These are phyloP conservation scores for Trichomycterus rosablanca DNA, from an alignment of 2,113 vertebrate species.

Conservation along the genomic window DNA sequence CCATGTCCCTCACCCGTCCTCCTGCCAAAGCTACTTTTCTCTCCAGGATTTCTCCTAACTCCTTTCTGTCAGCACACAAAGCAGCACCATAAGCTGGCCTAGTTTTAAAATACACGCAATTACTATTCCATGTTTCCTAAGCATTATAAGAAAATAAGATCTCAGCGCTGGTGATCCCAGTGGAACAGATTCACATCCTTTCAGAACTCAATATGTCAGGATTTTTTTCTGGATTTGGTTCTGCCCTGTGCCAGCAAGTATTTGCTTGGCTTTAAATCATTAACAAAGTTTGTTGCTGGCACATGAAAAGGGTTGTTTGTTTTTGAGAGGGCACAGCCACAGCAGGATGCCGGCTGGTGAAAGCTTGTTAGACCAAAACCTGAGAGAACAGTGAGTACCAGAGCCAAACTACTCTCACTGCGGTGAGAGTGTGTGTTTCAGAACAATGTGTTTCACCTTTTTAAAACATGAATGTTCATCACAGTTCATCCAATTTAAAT, in stretches of 20 bases:
- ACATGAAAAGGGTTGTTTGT: not conserved
- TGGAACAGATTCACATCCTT: conserved; percentile 13
- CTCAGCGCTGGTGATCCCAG: not conserved
- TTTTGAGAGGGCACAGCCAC: conserved; percentile 25
- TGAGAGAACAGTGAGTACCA: conserved; percentile 14
- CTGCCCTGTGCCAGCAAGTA: conserved; percentile 19
- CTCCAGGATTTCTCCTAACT: conserved; percentile 5
- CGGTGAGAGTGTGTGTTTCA: not conserved
- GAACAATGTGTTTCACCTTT: conserved; percentile 27
- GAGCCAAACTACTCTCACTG: not conserved
- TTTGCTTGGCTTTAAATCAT: conserved; percentile 32
- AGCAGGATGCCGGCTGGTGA: conserved; percentile 27
- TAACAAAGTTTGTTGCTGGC: not conserved
- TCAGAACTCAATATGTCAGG: not conserved
- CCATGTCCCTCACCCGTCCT: not conserved
- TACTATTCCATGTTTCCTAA: not conserved
- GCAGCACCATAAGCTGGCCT: conserved; percentile 9
- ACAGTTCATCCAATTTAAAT: conserved; percentile 24
- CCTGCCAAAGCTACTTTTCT: conserved; percentile 1
- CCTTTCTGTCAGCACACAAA: conserved; percentile 7
- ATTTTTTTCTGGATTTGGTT: not conserved
- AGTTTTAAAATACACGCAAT: conserved; percentile 2
- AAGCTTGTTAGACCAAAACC: conserved; percentile 27
- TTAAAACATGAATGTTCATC: conserved; percentile 3
- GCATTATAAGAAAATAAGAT: too few relatives aligned